Base-by-base conservation (phyloP, 1,140 invertebrate species). In the Patella vulgata region DNA sequence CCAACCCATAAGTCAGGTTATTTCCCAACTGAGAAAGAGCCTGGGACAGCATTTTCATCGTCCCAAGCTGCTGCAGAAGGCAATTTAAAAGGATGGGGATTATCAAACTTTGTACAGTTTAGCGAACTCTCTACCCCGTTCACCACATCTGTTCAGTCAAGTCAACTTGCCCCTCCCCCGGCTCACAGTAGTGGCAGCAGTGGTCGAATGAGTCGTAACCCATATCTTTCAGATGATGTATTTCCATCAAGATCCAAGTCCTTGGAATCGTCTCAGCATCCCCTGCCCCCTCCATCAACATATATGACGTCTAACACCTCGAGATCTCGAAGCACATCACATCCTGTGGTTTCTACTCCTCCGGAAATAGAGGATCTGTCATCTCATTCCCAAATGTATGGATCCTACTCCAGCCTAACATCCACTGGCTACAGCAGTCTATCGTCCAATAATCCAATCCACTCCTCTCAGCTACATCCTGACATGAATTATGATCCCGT, bases 401-500 rank as follows among this genome's bases (percentile, higher is more conserved):
- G 61, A 36, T 63, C 67, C 19, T 63, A 65, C 33, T n/a, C n/a
- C n/a, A n/a, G n/a, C n/a, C n/a, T n/a, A n/a, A 54, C 47, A n/a
- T 54, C 59, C 17, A 65, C 53, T 23, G 23, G 48, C 8, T 64
- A 58, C 42, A 47, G 28, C 31, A 40, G 42, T 40, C 42, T 55
- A 11, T 42, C 62, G n/a, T 56, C 58, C 28, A 57, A 53, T 25
- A 55, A 43, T 25, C 58, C 51, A 11, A 52, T 56, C 39, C 66
- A 59, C 25, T 14, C 57, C 8, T 52, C 65, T 1, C 62, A 66
- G 19, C 55, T 67, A 17, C 44, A 58, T 23, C 65, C 63, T 11
- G 66, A 73, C 23, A 69, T 80, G 58, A 75, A 61, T 31, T 80
- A 80, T 63, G 78, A 80, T 50, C 73, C 78, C 19, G 76, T 80